phyloP scores from a whole-genome alignment of 2,888 invertebrate species.

The Acrocyrtus sp. region DNA sequence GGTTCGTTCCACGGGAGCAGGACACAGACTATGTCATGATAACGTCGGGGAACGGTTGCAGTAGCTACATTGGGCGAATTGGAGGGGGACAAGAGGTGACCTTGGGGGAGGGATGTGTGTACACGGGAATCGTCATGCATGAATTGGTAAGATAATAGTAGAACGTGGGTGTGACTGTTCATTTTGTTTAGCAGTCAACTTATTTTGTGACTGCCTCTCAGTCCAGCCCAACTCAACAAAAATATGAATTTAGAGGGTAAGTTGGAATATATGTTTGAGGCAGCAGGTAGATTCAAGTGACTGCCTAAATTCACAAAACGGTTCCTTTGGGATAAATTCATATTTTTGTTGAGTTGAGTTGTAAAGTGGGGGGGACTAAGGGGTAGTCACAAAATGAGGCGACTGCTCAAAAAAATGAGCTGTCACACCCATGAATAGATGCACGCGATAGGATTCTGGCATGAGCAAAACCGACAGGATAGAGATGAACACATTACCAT shows the following conservation, averaged over 20 bases:
- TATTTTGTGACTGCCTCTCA: background rate
- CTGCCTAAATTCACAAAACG: too few relatives aligned
- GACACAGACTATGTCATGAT: conserved; percentile 65
- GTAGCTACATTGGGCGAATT: conserved; percentile 69
- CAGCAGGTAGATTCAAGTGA: too few relatives aligned
- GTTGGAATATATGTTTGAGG: too few relatives aligned
- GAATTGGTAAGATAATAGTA: too few relatives aligned
- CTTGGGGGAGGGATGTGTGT: conserved; percentile 66
- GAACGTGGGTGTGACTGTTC: too few relatives aligned
- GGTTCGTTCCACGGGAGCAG: conserved; percentile 64
- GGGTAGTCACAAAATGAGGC: too few relatives aligned
- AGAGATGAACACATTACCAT: conserved; percentile 67
- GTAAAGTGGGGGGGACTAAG: too few relatives aligned
- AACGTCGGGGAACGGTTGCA: conserved; percentile 67
- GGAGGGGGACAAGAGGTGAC: conserved; percentile 70
- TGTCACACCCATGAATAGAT: background rate
- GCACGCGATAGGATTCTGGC: conserved; percentile 68
- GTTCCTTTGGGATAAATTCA: too few relatives aligned
- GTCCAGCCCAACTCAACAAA: too few relatives aligned
- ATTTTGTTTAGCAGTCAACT: conserved; percentile 55
- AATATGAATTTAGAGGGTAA: too few relatives aligned
- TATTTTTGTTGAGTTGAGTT: too few relatives aligned
- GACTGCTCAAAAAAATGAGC: background rate
- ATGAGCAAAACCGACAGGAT: conserved; percentile 69
- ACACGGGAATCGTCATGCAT: conserved; percentile 64